Percentiles rank a stretch among this genome's conserved stretches.
These are phyloP conservation scores for Oedothorax gibbosus DNA, from an alignment of 1,140 invertebrate genomes.

Conservation along the genomic window DNA sequence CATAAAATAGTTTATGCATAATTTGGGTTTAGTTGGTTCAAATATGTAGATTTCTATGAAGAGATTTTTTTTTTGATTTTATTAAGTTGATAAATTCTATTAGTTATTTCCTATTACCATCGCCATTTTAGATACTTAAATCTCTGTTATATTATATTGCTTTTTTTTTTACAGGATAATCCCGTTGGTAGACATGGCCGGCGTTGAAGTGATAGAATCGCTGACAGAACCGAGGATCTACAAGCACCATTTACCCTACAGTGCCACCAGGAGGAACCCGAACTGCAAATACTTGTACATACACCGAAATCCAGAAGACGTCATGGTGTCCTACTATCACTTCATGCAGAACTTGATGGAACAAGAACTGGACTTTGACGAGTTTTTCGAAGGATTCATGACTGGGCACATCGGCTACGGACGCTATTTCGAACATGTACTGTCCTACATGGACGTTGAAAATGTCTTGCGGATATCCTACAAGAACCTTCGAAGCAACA, in stretches of 20 bases:
- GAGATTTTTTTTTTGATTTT: too few relatives aligned
- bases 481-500: slow-evolving; percentile 61
- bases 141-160: too few relatives aligned
- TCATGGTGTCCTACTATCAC: slow-evolving; percentile 53
- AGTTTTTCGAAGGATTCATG: slow-evolving; percentile 57
- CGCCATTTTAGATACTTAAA: too few relatives aligned
- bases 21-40: too few relatives aligned
- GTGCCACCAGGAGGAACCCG: slow-evolving; percentile 20
- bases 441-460: slow-evolving; percentile 62
- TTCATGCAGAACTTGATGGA: slow-evolving; percentile 1
- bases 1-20: too few relatives aligned
- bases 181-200: slow-evolving; percentile 2
- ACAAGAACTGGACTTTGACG: slow-evolving; percentile 43
- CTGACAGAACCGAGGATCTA: background rate
- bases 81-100: too few relatives aligned
- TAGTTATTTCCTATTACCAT: too few relatives aligned
- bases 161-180: background rate
- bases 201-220: background rate
- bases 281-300: slow-evolving; percentile 34
- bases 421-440: slow-evolving; percentile 65
- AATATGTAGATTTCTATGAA: too few relatives aligned
- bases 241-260: slow-evolving; percentile 2
- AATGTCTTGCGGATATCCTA: slow-evolving; percentile 64
- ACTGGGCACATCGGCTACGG: slow-evolving; percentile 41
- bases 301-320: slow-evolving; percentile 56